Conservation (phyloP, 2,888 invertebrate species). For the Nemotelus pantherinus region DNA sequence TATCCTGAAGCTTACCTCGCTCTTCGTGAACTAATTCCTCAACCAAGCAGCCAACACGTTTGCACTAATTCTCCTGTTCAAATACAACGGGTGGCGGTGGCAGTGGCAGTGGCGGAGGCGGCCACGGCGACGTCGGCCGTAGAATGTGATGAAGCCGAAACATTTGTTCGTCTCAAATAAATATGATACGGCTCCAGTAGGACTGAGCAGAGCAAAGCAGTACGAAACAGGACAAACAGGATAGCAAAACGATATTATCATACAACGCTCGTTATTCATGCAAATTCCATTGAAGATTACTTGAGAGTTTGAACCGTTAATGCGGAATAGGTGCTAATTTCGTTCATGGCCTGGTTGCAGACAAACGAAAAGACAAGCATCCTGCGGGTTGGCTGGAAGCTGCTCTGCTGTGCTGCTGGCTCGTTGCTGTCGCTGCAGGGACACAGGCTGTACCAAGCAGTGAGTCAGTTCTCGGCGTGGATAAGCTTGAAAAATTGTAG, state of each 20-base stretch:
- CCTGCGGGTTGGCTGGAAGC: no score
- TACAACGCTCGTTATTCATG: slow-evolving; percentile 43
- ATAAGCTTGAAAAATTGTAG: slow-evolving; percentile 38
- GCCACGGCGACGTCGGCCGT: no score
- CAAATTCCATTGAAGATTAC: slow-evolving; percentile 39
- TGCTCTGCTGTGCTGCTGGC: background rate
- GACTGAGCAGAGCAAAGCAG: background rate
- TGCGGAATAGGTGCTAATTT: slow-evolving; percentile 41
- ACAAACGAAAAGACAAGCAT: no score
- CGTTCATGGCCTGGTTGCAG: background rate
- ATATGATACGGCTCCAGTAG: slow-evolving; percentile 9
- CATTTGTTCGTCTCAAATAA: background rate
- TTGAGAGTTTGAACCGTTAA: slow-evolving; percentile 38
- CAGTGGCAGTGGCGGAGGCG: no score
- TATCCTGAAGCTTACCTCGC: no score
- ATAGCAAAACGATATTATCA: slow-evolving; percentile 20
- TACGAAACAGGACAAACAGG: no score
- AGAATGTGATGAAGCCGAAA: no score
- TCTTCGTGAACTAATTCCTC: no score
- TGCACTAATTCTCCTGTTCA: no score
- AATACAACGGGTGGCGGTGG: no score
- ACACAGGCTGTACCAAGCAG: background rate
- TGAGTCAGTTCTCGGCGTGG: background rate
- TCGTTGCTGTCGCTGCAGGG: background rate
- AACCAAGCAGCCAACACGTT: no score